A percentile compares a stretch with the other conserved stretches of the same genome.
phyloP scores from a whole-genome alignment of 2,113 vertebrate genomes.

The Clarias macrocephalus region DNA sequence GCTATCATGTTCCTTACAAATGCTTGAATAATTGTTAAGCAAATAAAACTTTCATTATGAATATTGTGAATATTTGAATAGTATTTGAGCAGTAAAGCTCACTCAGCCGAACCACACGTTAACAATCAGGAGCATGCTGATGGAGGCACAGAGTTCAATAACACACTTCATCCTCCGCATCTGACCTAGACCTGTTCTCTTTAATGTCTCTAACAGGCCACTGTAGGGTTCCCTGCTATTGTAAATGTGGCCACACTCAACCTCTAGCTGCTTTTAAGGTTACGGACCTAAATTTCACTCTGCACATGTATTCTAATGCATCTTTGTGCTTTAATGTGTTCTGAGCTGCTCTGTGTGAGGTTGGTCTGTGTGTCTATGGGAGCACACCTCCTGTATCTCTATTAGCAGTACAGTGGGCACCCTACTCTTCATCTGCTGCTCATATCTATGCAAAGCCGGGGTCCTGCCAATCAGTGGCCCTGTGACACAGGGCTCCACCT shows the following conservation, averaged over 20 bases:
- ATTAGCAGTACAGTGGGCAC: conserved; percentile 72
- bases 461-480: conserved; percentile 83
- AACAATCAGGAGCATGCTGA: not conserved
- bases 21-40: not conserved
- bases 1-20: not conserved
- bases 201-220: conserved; percentile 49
- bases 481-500: conserved; percentile 81
- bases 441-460: conserved; percentile 83
- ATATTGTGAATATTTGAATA: not conserved
- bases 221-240: conserved; percentile 31
- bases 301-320: conserved; percentile 61
- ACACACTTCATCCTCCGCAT: conserved; percentile 19
- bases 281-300: conserved; percentile 60
- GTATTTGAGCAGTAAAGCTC: not conserved
- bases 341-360: not conserved
- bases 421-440: conserved; percentile 64
- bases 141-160: not conserved
- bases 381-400: conserved; percentile 61
- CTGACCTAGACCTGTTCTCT: conserved; percentile 45
- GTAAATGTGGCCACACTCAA: conserved; percentile 13
- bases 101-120: not conserved
- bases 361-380: conserved; percentile 20
- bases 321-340: conserved; percentile 22
- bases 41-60: not conserved
- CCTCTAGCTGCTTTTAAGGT: conserved; percentile 55